Evolutionary conservation across 2,888 invertebrate genomes (phyloP).

Genomic region (Ditula angustiorana): DNA sequence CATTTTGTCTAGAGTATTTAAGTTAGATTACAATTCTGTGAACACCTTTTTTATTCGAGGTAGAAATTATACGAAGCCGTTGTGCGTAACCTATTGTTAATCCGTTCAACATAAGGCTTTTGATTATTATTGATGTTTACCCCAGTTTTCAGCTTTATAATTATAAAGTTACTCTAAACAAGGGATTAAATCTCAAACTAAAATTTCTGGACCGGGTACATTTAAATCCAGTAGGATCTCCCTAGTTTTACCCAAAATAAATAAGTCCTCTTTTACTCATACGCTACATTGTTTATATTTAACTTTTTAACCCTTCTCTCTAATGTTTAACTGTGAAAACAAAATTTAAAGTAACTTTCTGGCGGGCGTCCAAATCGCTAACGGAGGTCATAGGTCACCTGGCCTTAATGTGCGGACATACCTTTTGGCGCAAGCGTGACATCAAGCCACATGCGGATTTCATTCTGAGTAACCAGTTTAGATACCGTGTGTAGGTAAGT

Average conservation of each 20-base stretch:
- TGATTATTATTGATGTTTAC: background rate
- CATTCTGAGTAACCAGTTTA: constrained; percentile 43
- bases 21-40: background rate
- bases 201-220: background rate
- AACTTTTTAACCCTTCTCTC: constrained; percentile 63
- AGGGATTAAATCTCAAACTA: constrained; percentile 2
- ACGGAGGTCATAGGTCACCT: constrained; percentile 71
- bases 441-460: constrained; percentile 55
- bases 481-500: background rate
- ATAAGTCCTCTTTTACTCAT: constrained; percentile 36
- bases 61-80: too few relatives aligned
- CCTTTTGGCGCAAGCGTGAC: constrained; percentile 57
- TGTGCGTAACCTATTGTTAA: background rate
- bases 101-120: background rate
- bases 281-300: constrained; percentile 58
- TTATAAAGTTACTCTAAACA: constrained; percentile 14
- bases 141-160: background rate
- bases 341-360: constrained; percentile 67
- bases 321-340: constrained; percentile 63
- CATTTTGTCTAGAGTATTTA: background rate
- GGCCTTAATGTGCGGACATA: constrained; percentile 69
- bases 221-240: constrained; percentile 1
- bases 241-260: constrained; percentile 11
- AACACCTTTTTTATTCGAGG: background rate
- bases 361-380: constrained; percentile 71